Base-by-base conservation (phyloP, 1,140 invertebrate genomes). In the Drosophila tani region DNA sequence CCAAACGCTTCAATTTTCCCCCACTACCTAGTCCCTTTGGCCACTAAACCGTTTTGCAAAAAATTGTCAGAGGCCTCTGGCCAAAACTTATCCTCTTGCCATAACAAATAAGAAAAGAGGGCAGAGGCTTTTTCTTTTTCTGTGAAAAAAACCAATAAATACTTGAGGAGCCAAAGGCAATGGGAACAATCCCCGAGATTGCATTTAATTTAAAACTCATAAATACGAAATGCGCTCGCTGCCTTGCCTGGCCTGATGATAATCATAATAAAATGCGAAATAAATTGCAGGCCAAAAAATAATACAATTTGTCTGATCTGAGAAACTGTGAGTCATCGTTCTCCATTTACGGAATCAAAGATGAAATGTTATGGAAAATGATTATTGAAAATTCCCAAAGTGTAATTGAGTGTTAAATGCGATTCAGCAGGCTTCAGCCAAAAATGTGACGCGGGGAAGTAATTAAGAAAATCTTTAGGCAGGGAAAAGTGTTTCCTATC, bases 161-260 rank as follows among this genome's bases (percentile, higher is more conserved):
- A 90, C 88, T 88, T 88, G 60, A 88, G 81, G n/a, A 75, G 82
- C 64, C 51, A 58, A 49, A 66, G 53, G 62, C 55, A 66, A 65
- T 51, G 66, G 60, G 66, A 27, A 50, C 59, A 56, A 65, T 35
- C 81, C 68, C 75, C 46, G 47, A 81, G 82, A 88, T 87, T 82
- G 84, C 80, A 87, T 87, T 87, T 87, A 75, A 88, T 87, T 87
- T 87, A 81, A 87, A 87, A 87, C 84, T 87, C 84, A 87, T 87
- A 87, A 87, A 87, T 87, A 87, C 84, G 69, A 87, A 87, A 87
- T 87, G 84, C 66, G 66, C 32, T 50, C 5, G 7, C 2, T 55
- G n/a, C 14, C n/a, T 12, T 27, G 6, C 46, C 46, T 29, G 24
- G 56, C 49, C 62, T 32, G 62, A 81, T 82, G 76, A 86, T 86